Base-by-base conservation (phyloP, 1,140 invertebrate species). In the Grapholita molesta region DNA sequence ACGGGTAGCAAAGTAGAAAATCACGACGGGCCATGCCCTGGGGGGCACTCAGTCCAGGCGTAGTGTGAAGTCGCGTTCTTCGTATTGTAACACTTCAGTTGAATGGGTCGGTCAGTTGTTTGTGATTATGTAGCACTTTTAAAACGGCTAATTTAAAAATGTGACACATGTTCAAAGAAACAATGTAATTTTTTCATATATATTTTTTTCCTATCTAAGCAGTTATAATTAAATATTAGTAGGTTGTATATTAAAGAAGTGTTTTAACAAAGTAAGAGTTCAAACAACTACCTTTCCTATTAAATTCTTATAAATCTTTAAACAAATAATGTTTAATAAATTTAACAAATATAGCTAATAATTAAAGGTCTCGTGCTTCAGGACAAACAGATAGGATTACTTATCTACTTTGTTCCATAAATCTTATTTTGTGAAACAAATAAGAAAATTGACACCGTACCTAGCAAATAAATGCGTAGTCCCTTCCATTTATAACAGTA, bases 11-110 rank as follows among this genome's bases (percentile, higher is more conserved):
- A 15, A 8, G 55, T 30, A 28, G 55, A 32, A 30, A 61, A 61
- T 61, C 55, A 61, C 55, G 55, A 9, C 55, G 55, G 55, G 55
- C 25, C 35, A 25, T 61, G 11, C 55, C 55, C 55, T 8, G 8
- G 55, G 55, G 55, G 25, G 55, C 25, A 61, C 55, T 61, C 55
- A 61, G 55, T 61, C 24, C 53, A 23, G n/a, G 12, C 55, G 55
- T 61, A 61, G 55, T 61, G 55, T 30, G 28, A 61, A 61, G 25
- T 61, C 55, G 18, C 0, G 42, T 18, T 48, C 21, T 61, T 61
- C 25, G 24, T 61, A 61, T 61, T 61, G 55, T 61, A 61, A 61
- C 28, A 32, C 55, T 61, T 61, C n/a, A 32, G 24, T 32, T 61
- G 55, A 61, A 61, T 61, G 28, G 30, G 25, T 30, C 55, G 25